Conservation (phyloP, 2,797 vertebrate species). For the Platyrinchus mystaceus region DNA sequence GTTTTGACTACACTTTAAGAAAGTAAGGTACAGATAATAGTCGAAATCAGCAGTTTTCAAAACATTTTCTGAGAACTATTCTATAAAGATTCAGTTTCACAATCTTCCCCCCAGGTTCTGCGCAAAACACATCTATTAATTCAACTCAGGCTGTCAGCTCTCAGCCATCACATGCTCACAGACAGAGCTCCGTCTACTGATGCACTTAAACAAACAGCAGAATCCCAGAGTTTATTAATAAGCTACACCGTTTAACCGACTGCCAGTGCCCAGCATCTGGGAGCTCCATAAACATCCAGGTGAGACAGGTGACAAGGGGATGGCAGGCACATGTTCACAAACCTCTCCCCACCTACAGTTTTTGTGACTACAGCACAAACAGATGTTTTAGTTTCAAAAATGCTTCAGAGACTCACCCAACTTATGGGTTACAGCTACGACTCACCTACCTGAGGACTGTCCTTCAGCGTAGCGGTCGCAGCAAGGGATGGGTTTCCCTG, state of each 20-base stretch:
- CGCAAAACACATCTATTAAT: not conserved
- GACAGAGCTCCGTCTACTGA: not conserved
- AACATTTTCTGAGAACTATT: not conserved
- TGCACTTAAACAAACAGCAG: not conserved
- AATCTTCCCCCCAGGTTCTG: not conserved
- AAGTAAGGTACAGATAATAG: not conserved
- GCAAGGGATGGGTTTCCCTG: conserved; percentile 17
- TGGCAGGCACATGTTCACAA: not conserved
- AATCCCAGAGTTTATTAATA: not conserved
- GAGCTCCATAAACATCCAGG: not conserved
- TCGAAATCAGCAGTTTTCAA: not conserved
- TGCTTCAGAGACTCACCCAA: not conserved
- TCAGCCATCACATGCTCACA: not conserved
- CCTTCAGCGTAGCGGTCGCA: conserved; percentile 22
- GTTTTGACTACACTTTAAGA: not conserved
- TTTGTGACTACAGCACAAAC: not conserved
- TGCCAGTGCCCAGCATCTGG: not conserved
- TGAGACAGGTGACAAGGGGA: not conserved
- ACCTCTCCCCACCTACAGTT: not conserved
- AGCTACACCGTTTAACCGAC: not conserved
- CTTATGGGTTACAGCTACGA: not conserved
- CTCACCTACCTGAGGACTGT: conserved; percentile 58
- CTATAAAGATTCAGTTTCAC: not conserved
- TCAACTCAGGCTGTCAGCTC: not conserved
- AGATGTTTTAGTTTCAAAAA: not conserved